phyloP scores from a whole-genome alignment of 2,888 invertebrate species.

The Aporophyla nigra region DNA sequence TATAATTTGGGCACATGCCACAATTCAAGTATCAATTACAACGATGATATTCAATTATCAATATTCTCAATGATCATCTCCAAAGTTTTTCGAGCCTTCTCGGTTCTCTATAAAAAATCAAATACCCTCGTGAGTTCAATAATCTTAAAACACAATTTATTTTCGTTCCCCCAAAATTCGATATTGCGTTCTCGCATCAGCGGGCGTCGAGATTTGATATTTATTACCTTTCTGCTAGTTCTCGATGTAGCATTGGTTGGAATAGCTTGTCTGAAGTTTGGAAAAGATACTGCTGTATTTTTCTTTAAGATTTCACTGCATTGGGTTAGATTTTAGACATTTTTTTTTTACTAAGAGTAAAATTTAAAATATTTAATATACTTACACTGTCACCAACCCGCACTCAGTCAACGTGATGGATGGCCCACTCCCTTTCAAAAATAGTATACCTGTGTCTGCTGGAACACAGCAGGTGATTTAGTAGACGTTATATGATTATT shows the following conservation, averaged over 20 bases:
- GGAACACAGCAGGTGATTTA: too few relatives aligned
- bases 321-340: neutral
- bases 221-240: slow-evolving; percentile 33
- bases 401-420: too few relatives aligned
- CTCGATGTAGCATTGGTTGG: neutral
- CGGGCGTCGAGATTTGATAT: slow-evolving; percentile 42
- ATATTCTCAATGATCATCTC: slow-evolving; percentile 13
- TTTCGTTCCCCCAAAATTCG: slow-evolving; percentile 44
- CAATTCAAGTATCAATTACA: neutral
- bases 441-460: too few relatives aligned
- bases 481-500: neutral
- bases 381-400: too few relatives aligned
- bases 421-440: neutral
- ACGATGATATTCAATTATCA: neutral
- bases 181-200: slow-evolving; percentile 41
- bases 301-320: neutral
- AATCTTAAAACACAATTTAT: slow-evolving; percentile 52
- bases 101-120: slow-evolving; percentile 13
- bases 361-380: too few relatives aligned
- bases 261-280: slow-evolving; percentile 17
- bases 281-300: neutral
- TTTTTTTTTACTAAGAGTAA: too few relatives aligned
- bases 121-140: slow-evolving; percentile 35
- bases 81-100: neutral
- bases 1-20: neutral